Evolutionary conservation across 92 coral and sea anemone species (phyloP).

Genomic region (Blastomussa wellsi): DNA sequence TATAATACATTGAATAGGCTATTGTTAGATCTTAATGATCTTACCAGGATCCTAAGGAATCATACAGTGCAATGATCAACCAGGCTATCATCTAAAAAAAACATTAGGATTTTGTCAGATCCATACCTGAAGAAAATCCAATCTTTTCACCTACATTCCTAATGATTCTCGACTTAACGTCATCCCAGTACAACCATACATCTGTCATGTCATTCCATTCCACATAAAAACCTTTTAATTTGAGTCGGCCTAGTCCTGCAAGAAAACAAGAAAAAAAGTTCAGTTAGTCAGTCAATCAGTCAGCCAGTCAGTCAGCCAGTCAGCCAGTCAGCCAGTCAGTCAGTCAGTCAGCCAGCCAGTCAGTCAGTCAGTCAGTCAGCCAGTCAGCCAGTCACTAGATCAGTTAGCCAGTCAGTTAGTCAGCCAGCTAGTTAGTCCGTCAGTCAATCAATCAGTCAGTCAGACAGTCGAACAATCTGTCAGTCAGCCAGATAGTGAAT

Average conservation of each 20-base stretch:
- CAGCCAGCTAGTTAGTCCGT: neutral
- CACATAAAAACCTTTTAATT: constrained; percentile 80
- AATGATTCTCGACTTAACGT: constrained; percentile 90
- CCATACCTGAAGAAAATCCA: constrained; percentile 76
- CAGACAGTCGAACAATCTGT: too few relatives aligned
- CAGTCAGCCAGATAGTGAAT: neutral
- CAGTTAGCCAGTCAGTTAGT: too few relatives aligned
- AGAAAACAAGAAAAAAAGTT: neutral
- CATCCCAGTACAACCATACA: constrained; percentile 91
- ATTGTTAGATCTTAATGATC: too few relatives aligned
- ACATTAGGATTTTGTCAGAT: too few relatives aligned
- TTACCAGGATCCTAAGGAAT: too few relatives aligned
- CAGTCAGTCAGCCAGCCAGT: too few relatives aligned
- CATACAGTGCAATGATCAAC: too few relatives aligned
- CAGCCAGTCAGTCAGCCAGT: neutral
- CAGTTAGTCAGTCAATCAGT: neutral
- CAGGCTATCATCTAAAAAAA: too few relatives aligned
- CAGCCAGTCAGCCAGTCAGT: neutral
- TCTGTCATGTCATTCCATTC: constrained; percentile 94
- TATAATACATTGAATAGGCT: too few relatives aligned
- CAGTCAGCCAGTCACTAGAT: neutral
- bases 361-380: neutral
- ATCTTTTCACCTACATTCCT: constrained; percentile 89
- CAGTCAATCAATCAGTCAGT: neutral
- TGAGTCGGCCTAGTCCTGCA: constrained; percentile 77